Base-by-base conservation (phyloP, 2,888 invertebrate species). In the Heteropelma amictum region DNA sequence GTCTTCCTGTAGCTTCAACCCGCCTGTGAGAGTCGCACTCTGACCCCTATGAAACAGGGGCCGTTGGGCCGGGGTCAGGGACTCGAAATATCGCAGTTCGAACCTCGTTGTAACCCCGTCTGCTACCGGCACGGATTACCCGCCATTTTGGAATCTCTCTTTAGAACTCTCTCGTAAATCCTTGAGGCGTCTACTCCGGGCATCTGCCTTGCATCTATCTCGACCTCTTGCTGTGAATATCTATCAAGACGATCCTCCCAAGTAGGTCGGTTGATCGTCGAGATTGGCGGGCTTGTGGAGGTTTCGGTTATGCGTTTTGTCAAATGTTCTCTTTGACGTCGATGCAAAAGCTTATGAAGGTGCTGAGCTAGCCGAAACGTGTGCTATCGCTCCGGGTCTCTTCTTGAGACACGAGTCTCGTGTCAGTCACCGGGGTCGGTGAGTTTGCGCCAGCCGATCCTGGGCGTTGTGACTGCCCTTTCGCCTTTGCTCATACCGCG, bases 341-440 rank as follows among this genome's bases (percentile, higher is more conserved):
- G 19, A 38, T 21, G n/a, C 28, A 38, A 12, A 21, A 49, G 35
- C 19, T 47, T 38, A 1, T 12, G 26, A 28, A 21, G 47, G 56
- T 10, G 58, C 54, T 60, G 60, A 72, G 60, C 30, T 63, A 19
- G 72, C 75, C 72, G 77, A 69, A 80, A 85, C 83, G 80, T 85
- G 80, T 89, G 89, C 88, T 89, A 89, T 89, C 88, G 89, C 70
- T 81, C 84, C 80, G 83, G 76, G 80, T 79, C 77, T 81, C 81
- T 80, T 75, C 80, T 79, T 73, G 76, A 78, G 63, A 77, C 71
- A 51, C 78, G 81, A 77, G 78, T 85, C 83, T 85, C 84, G 86
- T 91, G 92, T 92, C 92, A 92, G 92, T 92, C 92, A 82, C 92
- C 92, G 82, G 92, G 92, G 85, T 92, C 92, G 83, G 90, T 88